A percentile compares a stretch with the other conserved stretches of the same genome.
Evolutionary conservation across 2,888 invertebrate genomes (phyloP).

Genomic region (Acleris emargana): DNA sequence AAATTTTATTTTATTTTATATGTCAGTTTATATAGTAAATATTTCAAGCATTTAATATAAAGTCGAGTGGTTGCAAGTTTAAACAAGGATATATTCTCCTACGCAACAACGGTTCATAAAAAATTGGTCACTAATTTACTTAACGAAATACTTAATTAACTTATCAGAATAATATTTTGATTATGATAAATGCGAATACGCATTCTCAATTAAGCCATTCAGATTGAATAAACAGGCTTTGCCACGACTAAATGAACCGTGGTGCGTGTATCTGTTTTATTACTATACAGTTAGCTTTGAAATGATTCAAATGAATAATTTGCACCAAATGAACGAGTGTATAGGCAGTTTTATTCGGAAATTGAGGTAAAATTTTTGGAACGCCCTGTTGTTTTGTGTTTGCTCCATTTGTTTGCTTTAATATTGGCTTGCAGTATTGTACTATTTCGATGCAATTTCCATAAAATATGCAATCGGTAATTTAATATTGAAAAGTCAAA

Average conservation of each 20-base stretch:
- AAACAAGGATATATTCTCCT: no score
- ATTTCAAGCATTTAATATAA: no score
- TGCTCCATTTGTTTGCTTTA: conserved; percentile 27
- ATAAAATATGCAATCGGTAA: conserved; percentile 1
- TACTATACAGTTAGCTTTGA: conserved; percentile 50
- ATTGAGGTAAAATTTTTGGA: conserved; percentile 24
- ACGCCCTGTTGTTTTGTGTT: conserved; percentile 21
- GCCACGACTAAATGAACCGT: conserved; percentile 52
- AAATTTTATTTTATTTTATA: no score
- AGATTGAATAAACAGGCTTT: conserved; percentile 39
- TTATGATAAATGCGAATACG: conserved; percentile 41
- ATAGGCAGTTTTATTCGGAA: conserved; percentile 20
- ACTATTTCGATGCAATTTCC: conserved; percentile 5
- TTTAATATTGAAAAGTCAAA: background rate
- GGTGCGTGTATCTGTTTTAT: conserved; percentile 42
- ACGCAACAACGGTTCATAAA: no score
- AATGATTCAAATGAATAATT: conserved; percentile 49
- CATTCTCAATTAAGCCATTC: conserved; percentile 43
- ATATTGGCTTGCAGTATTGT: conserved; percentile 18
- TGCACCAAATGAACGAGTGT: conserved; percentile 35
- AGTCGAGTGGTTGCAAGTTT: no score
- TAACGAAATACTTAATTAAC: no score
- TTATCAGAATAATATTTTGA: conserved; percentile 1
- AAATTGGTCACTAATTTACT: no score
- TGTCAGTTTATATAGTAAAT: no score